These are phyloP conservation scores for Piaya cayana DNA, from an alignment of 2,113 vertebrate genomes.

Conservation along the genomic window DNA sequence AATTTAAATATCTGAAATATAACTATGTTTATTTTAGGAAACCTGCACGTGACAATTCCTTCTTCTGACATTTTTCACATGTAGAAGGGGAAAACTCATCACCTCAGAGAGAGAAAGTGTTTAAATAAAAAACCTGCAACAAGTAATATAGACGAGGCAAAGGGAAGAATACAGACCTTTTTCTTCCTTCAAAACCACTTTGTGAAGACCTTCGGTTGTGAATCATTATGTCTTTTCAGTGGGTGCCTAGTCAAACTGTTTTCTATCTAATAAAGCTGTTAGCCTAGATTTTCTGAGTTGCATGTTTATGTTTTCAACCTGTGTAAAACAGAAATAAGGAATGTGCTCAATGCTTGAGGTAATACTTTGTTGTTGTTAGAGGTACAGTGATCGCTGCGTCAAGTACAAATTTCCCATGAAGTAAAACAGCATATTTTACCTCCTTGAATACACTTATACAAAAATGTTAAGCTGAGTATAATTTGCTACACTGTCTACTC, in stretches of 20 bases:
- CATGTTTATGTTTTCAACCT: background rate
- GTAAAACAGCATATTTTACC: background rate
- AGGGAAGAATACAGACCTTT: background rate
- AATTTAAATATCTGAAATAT: background rate
- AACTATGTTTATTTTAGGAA: background rate
- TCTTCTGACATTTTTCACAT: background rate
- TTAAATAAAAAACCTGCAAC: background rate
- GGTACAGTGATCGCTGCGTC: background rate
- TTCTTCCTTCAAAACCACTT: background rate
- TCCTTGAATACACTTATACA: background rate
- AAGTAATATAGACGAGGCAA: background rate
- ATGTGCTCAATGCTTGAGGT: background rate
- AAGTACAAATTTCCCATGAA: background rate
- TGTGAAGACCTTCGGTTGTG: background rate
- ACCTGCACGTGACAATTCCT: background rate
- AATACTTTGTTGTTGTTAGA: background rate
- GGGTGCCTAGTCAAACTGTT: background rate
- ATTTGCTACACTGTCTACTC: background rate
- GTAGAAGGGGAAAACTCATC: rapidly evolving
- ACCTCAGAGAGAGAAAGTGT: rapidly evolving
- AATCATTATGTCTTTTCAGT: background rate
- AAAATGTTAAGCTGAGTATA: background rate
- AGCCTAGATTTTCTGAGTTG: background rate
- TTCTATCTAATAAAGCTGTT: background rate
- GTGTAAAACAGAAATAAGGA: background rate